Evolutionary conservation across 2,888 invertebrate species (phyloP).

Genomic region (Pardosa pseudoannulata): DNA sequence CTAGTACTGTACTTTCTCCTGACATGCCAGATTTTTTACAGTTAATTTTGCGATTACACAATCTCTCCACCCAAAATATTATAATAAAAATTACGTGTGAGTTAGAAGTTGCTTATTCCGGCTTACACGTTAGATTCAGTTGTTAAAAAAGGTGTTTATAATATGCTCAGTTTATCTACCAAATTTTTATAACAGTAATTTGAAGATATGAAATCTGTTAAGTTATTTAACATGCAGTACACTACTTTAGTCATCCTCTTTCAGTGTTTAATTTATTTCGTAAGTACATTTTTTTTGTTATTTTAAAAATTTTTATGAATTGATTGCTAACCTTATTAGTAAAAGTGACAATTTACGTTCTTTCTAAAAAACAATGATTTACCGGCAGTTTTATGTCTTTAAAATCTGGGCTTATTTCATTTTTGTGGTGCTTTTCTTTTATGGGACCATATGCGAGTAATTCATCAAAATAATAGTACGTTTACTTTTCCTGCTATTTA

Average conservation of each 20-base stretch:
- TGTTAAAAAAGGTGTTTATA: slow-evolving; percentile 19
- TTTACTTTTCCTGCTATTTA: too few relatives aligned
- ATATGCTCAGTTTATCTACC: slow-evolving; percentile 24
- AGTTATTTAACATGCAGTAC: slow-evolving; percentile 19
- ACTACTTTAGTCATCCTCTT: slow-evolving; percentile 14
- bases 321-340: too few relatives aligned
- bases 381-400: too few relatives aligned
- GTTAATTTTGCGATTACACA: background rate
- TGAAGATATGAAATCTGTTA: background rate
- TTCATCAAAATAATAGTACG: too few relatives aligned
- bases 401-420: too few relatives aligned
- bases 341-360: too few relatives aligned
- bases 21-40: too few relatives aligned
- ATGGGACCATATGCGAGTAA: too few relatives aligned
- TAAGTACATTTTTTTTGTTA: slow-evolving; percentile 37
- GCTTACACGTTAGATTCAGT: slow-evolving; percentile 45
- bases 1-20: too few relatives aligned
- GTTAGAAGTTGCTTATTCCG: slow-evolving; percentile 26
- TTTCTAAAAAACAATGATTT: too few relatives aligned
- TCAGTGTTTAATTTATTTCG: slow-evolving; percentile 43
- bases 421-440: too few relatives aligned
- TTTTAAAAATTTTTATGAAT: too few relatives aligned
- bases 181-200: slow-evolving; percentile 21
- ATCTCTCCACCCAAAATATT: background rate
- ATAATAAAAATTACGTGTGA: slow-evolving; percentile 53